phyloP scores from a whole-genome alignment of 2,888 invertebrate genomes.

The Glyphotaelius pellucidus region DNA sequence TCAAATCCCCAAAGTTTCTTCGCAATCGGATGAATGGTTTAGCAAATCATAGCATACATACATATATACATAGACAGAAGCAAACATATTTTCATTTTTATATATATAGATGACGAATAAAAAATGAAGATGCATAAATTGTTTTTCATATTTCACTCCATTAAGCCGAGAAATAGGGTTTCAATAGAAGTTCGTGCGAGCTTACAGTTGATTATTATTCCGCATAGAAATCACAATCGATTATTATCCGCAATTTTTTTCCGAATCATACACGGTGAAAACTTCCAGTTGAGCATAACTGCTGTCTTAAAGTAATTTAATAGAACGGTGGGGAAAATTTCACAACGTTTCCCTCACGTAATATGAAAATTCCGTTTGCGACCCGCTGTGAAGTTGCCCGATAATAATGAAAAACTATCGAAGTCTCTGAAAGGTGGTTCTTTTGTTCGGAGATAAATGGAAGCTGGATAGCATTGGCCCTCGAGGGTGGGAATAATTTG shows the following conservation, averaged over 20 bases:
- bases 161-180: background rate
- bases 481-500: slow-evolving; percentile 46
- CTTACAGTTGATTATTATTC: background rate
- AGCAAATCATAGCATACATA: too few species aligned
- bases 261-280: background rate
- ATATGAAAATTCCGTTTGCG: slow-evolving; percentile 45
- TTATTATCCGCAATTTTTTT: background rate
- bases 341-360: slow-evolving; percentile 19
- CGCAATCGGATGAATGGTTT: too few species aligned
- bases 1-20: too few species aligned
- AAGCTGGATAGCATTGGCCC: slow-evolving; percentile 52
- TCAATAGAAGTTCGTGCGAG: background rate
- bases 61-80: too few species aligned
- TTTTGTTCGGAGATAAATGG: slow-evolving; percentile 63
- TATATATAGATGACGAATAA: too few species aligned
- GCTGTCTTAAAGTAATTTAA: slow-evolving; percentile 6
- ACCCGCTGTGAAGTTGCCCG: slow-evolving; percentile 32
- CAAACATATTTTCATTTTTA: too few species aligned
- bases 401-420: slow-evolving; percentile 61
- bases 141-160: too few species aligned
- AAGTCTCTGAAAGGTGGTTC: slow-evolving; percentile 50
- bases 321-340: slow-evolving; percentile 31
- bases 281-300: slow-evolving; percentile 25
- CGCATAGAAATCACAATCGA: background rate
- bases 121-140: too few species aligned